phyloP scores from a whole-genome alignment of 35 echinoderm and acorn worm genomes.

The Chiridota heheva region DNA sequence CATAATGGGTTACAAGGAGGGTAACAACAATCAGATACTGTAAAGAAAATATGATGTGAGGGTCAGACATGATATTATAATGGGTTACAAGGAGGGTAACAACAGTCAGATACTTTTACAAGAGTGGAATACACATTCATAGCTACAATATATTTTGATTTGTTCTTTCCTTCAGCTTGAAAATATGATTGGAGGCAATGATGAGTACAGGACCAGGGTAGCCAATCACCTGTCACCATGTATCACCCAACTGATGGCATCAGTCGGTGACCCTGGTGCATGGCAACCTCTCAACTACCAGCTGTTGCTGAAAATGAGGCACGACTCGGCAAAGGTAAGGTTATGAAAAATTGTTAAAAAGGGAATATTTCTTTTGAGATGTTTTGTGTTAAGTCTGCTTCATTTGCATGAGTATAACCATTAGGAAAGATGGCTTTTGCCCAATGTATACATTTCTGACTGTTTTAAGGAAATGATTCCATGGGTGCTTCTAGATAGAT shows the following conservation, averaged over 20 bases:
- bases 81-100: too few species aligned
- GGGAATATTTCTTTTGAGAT: too few species aligned
- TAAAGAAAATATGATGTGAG: neutral
- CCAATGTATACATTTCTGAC: too few species aligned
- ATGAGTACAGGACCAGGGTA: constrained; percentile 52
- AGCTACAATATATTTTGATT: neutral
- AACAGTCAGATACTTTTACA: neutral
- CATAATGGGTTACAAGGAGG: too few species aligned
- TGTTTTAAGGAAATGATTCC: too few species aligned
- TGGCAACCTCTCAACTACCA: constrained; percentile 99
- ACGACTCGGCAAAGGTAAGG: constrained; percentile 67
- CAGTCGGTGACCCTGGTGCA: constrained; percentile 59
- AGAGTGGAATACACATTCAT: neutral
- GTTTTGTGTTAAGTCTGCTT: too few species aligned
- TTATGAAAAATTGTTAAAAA: too few species aligned
- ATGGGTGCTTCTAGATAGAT: too few species aligned
- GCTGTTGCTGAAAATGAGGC: constrained; percentile 72
- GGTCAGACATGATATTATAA: too few species aligned
- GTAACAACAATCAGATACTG: neutral
- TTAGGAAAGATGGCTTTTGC: too few species aligned
- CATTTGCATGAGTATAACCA: too few species aligned
- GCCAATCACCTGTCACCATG: constrained; percentile 76
- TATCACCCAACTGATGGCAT: constrained; percentile 67
- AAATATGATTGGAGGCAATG: constrained; percentile 67
- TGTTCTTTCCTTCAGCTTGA: constrained; percentile 68